Conservation (phyloP, 1,140 invertebrate genomes). For the Dendroctonus valens region DNA sequence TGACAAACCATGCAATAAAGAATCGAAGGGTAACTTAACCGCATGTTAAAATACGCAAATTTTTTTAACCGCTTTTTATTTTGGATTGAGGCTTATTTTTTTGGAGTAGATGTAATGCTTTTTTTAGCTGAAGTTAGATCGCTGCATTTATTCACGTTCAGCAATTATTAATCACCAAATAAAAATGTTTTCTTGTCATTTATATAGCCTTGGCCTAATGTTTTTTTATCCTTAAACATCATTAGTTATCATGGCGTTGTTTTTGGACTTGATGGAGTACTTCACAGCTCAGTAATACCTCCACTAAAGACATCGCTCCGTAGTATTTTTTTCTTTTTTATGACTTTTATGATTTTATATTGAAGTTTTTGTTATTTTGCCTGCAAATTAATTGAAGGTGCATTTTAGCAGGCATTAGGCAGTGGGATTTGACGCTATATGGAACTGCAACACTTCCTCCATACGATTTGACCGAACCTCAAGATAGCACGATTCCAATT, state of each 20-base stretch:
- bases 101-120: conserved; percentile 6
- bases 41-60: conserved; percentile 7
- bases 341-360: too few relatives aligned
- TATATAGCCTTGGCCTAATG: too few relatives aligned
- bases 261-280: too few relatives aligned
- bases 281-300: too few relatives aligned
- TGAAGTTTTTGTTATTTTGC: too few relatives aligned
- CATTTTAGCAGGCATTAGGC: conserved; percentile 53
- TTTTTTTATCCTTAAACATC: too few relatives aligned
- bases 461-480: conserved; percentile 43
- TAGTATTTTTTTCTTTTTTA: too few relatives aligned
- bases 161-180: too few relatives aligned
- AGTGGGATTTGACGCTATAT: conserved; percentile 60
- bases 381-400: not conserved
- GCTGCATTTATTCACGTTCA: not conserved
- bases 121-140: not conserved
- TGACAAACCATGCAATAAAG: conserved; percentile 37
- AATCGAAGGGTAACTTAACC: conserved; percentile 38
- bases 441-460: conserved; percentile 57
- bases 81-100: conserved; percentile 6
- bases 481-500: conserved; percentile 27
- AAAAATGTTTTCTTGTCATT: too few relatives aligned
- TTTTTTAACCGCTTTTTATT: not conserved
- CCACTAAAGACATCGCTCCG: too few relatives aligned
- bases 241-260: too few relatives aligned